phyloP scores from a whole-genome alignment of 2,888 invertebrate genomes.

The Bellardia bayeri region DNA sequence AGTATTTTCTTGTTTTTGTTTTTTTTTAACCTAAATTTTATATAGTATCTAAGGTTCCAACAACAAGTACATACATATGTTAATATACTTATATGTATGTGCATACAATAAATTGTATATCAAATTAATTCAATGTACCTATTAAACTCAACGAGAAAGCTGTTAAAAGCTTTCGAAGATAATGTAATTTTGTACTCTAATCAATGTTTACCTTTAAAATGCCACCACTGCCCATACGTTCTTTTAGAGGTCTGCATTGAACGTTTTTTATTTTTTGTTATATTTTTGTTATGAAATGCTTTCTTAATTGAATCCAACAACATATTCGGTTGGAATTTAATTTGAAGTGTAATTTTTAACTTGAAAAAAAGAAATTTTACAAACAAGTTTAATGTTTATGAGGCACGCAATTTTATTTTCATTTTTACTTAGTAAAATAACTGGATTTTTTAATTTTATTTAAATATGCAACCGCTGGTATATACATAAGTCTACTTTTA shows the following conservation, averaged over 20 bases:
- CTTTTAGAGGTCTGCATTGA: constrained; percentile 41
- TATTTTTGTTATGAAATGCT: constrained; percentile 45
- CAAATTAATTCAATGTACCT: constrained; percentile 1
- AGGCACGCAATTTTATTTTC: constrained; percentile 39
- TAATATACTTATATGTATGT: not conserved
- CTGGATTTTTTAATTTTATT: not conserved
- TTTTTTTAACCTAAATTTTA: constrained; percentile 27
- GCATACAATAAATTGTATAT: not conserved
- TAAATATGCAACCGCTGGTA: constrained; percentile 18
- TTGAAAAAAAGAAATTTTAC: constrained; percentile 1
- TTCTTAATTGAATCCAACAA: constrained; percentile 51
- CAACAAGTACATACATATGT: not conserved
- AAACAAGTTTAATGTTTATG: constrained; percentile 33
- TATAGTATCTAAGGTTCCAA: constrained; percentile 1
- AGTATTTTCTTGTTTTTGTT: constrained; percentile 8
- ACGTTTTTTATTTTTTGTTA: constrained; percentile 30
- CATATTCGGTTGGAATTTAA: constrained; percentile 28
- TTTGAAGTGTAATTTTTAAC: constrained; percentile 18
- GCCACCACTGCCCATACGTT: constrained; percentile 30
- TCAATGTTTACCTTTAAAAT: constrained; percentile 48
- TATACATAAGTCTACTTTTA: not conserved
- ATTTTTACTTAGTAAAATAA: not conserved
- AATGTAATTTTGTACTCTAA: constrained; percentile 1
- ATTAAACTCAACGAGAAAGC: not conserved
- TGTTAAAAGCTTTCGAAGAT: constrained; percentile 4